Evolutionary conservation across 2,888 invertebrate genomes (phyloP), one percentile per base, ranked within the genome.

Genomic region (Drosophila multiciliata): DNA sequence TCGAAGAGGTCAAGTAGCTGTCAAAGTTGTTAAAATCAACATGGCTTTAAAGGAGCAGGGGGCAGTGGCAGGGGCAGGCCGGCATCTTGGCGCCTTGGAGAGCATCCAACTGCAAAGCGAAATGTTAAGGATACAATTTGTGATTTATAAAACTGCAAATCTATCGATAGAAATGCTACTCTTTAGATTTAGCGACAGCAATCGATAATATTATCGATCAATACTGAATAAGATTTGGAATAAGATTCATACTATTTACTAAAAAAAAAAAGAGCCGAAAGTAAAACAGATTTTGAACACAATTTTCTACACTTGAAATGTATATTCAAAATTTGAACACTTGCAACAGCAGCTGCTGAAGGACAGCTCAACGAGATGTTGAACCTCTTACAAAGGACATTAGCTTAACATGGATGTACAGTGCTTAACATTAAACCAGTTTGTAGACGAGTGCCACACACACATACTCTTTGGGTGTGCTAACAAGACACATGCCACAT

Each of bases 391-490:
- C 4, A 58, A 12, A 26, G n/a, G 38, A 45, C 49, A 62, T 61
- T 49, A 60, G 58, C 64, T 38, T 35, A 54, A 66, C 55, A 73
- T 40, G 60, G 26, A 17, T 52, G 53, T 73, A 45, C 38, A 73
- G 53, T 49, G 53, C 38, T 40, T 63, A 23, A 59, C 66, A 69
- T 61, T 45, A 66, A 60, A 63, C 29, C 65, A 62, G 73, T 53
- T 73, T 68, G 67, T 52, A 68, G 58, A 42, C 5, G 33, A n/a
- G 57, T 20, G 11, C 20, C 42, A 36, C 29, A n/a, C 42, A 29
- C 29, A 29, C 6, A 29, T 29, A 29, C 29, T 29, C 29, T 29
- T 29, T 29, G 29, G 29, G 29, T 29, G 29, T 29, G 29, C 29
- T 29, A 29, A 29, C 29, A 29, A 29, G 29, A 29, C 29, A 29